Conservation (phyloP, 2,888 invertebrate genomes). For the Deladenus siricidicola region DNA sequence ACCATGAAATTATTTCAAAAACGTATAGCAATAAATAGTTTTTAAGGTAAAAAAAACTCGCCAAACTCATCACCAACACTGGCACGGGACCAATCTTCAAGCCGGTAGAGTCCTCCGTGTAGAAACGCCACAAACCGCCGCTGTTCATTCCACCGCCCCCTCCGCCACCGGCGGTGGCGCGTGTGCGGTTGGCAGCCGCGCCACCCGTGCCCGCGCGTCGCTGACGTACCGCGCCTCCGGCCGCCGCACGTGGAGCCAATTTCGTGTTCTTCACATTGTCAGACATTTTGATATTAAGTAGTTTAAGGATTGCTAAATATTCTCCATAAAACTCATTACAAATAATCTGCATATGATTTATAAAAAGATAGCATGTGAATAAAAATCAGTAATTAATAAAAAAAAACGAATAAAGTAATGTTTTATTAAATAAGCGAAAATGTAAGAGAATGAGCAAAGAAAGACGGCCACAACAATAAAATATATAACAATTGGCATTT, state of each 20-base stretch:
- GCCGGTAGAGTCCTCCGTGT: conserved; percentile 98
- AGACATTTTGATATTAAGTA: not conserved
- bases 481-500: too few species aligned
- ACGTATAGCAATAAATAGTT: not conserved
- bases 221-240: not conserved
- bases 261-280: not conserved
- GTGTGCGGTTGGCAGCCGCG: conserved; percentile 11
- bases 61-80: conserved; percentile 91
- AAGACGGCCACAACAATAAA: too few species aligned
- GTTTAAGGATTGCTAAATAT: too few species aligned
- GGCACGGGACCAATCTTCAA: conserved; percentile 99
- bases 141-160: conserved; percentile 60
- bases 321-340: too few species aligned
- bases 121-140: conserved; percentile 99
- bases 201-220: conserved; percentile 12
- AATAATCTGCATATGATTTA: too few species aligned
- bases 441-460: too few species aligned
- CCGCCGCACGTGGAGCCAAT: not conserved
- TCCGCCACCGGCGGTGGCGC: conserved; percentile 12
- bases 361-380: too few species aligned
- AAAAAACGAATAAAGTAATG: too few species aligned
- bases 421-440: too few species aligned
- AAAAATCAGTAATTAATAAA: too few species aligned
- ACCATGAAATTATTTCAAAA: too few species aligned
- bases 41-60: not conserved